Conservation (phyloP, 2,888 invertebrate species). For the Machimus atricapillus region DNA sequence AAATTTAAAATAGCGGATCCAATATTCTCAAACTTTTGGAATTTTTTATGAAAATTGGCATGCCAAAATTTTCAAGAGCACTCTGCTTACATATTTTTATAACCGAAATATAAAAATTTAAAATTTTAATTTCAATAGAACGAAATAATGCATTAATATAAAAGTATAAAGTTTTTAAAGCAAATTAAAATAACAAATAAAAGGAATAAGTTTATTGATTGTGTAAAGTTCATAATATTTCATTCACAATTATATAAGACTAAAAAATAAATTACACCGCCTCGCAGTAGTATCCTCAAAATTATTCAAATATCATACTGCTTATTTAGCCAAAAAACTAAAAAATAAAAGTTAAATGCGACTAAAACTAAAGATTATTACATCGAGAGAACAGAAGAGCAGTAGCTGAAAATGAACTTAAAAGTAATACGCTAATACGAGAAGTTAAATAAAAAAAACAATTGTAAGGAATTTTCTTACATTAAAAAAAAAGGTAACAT, state of each 20-base stretch:
- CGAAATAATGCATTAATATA: too few species aligned
- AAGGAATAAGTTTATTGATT: not conserved
- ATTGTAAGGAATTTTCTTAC: not conserved
- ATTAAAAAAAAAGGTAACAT: not conserved
- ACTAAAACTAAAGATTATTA: not conserved
- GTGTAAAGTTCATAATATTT: not conserved
- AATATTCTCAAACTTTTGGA: not conserved
- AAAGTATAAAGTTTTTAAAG: not conserved
- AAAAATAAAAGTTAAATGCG: not conserved
- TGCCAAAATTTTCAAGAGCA: too few species aligned
- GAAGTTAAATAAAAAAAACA: not conserved
- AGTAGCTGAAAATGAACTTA: not conserved
- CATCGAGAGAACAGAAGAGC: not conserved
- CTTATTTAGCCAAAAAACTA: not conserved
- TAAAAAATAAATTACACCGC: slow-evolving; percentile 9
- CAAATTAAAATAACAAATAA: not conserved
- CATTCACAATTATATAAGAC: not conserved
- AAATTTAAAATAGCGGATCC: not conserved
- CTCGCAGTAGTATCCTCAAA: not conserved
- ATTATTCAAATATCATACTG: not conserved
- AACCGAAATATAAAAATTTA: too few species aligned
- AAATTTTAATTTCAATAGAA: too few species aligned
- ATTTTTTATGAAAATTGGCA: not conserved
- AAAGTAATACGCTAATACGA: not conserved
- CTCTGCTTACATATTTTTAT: not conserved